A percentile compares a stretch with the other conserved stretches of the same genome.
Conservation (phyloP, 1,140 invertebrate genomes). For the Hyles vespertilio region DNA sequence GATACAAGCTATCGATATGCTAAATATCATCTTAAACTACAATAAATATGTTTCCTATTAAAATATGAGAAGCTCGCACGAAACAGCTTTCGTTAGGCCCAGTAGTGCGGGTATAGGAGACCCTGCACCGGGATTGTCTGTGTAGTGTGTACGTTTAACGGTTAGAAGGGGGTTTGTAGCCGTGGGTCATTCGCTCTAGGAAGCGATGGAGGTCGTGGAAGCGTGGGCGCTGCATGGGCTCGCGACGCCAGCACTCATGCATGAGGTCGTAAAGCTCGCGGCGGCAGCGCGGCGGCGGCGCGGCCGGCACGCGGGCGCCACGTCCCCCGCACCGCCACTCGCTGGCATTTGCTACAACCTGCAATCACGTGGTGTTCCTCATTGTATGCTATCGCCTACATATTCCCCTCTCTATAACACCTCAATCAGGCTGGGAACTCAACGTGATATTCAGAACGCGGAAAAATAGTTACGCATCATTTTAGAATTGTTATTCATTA, state of each 20-base stretch:
- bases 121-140: background rate
- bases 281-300: conserved; percentile 89
- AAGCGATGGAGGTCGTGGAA: conserved; percentile 95
- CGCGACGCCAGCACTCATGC: conserved; percentile 95
- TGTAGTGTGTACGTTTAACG: conserved; percentile 23
- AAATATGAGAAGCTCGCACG: conserved; percentile 33
- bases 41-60: conserved; percentile 9
- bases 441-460: no score
- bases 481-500: background rate
- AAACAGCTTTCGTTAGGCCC: conserved; percentile 18
- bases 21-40: conserved; percentile 22
- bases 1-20: conserved; percentile 1
- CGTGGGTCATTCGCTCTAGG: conserved; percentile 92
- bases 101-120: background rate
- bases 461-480: no score
- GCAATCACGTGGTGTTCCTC: background rate
- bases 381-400: background rate
- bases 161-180: conserved; percentile 80
- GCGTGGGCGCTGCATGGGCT: conserved; percentile 88
- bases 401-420: background rate
- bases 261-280: conserved; percentile 95
- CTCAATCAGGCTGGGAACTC: background rate
- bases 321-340: conserved; percentile 77
- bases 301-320: conserved; percentile 75
- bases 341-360: conserved; percentile 84